These are phyloP conservation scores for Epinephelus malabaricus DNA, from an alignment of 2,797 vertebrate genomes.

Conservation along the genomic window DNA sequence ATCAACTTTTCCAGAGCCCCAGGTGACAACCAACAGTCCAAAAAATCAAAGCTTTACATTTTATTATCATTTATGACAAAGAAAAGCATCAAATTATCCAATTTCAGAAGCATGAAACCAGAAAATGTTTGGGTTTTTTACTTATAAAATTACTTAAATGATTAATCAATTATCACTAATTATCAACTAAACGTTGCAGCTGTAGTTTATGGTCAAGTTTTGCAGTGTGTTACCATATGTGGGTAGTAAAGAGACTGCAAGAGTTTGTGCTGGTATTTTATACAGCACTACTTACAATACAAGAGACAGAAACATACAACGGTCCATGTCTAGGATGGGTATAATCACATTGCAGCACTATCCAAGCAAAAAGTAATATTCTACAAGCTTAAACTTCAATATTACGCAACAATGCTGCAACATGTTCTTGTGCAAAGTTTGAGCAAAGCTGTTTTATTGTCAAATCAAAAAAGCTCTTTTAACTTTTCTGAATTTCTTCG, in stretches of 20 bases:
- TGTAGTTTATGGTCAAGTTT: too few species aligned
- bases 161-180: too few species aligned
- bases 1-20: too few species aligned
- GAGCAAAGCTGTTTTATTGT: slow-evolving; percentile 13
- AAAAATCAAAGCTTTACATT: too few species aligned
- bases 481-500: not conserved
- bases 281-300: slow-evolving; percentile 17
- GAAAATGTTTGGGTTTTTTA: too few species aligned
- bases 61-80: too few species aligned
- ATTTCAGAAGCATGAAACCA: too few species aligned
- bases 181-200: too few species aligned
- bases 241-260: slow-evolving; percentile 28
- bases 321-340: slow-evolving; percentile 1
- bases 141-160: too few species aligned
- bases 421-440: not conserved
- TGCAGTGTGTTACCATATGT: not conserved
- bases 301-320: slow-evolving; percentile 25
- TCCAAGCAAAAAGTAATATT: slow-evolving; percentile 39
- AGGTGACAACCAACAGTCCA: too few species aligned
- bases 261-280: slow-evolving; percentile 12
- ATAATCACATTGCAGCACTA: slow-evolving; percentile 42
- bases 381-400: slow-evolving; percentile 10
- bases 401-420: slow-evolving; percentile 2
- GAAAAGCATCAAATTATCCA: too few species aligned
- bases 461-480: slow-evolving; percentile 19